Evolutionary conservation across 2,797 vertebrate species (phyloP).

Genomic region (Girardinus metallicus): DNA sequence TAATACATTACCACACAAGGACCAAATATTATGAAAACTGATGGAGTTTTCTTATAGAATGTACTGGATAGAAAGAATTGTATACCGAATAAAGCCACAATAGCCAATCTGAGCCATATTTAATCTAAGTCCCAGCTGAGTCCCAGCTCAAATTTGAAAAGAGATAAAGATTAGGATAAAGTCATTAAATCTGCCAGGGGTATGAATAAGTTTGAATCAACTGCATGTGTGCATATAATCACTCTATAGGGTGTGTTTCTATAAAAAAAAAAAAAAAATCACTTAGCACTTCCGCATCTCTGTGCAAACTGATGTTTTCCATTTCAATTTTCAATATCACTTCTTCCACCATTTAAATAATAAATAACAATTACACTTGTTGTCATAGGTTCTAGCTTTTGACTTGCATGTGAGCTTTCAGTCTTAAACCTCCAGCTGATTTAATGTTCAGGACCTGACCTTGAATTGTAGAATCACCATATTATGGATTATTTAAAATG

Average conservation of each 20-base stretch:
- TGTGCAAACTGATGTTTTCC: neutral
- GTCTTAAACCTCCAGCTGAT: neutral
- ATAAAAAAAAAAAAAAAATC: neutral
- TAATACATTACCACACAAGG: neutral
- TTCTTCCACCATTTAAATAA: neutral
- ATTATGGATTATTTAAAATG: neutral
- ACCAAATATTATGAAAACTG: neutral
- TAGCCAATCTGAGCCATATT: neutral
- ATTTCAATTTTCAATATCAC: neutral
- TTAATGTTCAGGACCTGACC: neutral
- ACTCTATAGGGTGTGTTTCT: neutral
- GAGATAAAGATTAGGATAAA: neutral
- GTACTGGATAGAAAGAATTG: neutral
- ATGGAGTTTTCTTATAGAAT: neutral
- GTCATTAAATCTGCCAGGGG: neutral
- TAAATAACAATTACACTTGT: neutral
- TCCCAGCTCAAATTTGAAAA: neutral
- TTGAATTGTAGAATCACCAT: neutral
- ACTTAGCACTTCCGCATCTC: neutral
- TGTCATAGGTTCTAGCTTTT: neutral
- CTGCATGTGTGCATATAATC: neutral
- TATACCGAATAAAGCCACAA: neutral
- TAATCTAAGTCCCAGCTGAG: neutral
- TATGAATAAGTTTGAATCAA: neutral
- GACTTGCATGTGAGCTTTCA: neutral